Evolutionary conservation across 1,140 invertebrate species (phyloP).

Genomic region (Vanessa atalanta): DNA sequence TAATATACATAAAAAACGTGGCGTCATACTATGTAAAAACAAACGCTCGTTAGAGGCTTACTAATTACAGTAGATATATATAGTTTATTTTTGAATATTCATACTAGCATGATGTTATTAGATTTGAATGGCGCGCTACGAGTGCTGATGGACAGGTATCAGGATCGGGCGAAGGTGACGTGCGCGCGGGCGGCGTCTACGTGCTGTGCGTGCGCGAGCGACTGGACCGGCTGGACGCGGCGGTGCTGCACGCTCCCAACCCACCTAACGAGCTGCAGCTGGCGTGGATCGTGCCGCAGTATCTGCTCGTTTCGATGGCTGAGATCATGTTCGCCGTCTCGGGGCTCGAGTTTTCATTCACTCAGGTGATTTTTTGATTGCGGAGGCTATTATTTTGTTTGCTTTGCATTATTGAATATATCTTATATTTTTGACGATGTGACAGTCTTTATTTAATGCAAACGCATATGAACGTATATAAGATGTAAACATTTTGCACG

Average conservation of each 20-base stretch:
- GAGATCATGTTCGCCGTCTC: slow-evolving; percentile 95
- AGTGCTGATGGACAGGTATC: slow-evolving; percentile 55
- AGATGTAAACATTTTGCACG: too few relatives aligned
- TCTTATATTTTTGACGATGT: too few relatives aligned
- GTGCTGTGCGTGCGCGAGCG: slow-evolving; percentile 63
- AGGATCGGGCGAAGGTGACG: slow-evolving; percentile 55
- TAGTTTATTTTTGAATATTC: too few relatives aligned
- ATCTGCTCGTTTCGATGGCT: slow-evolving; percentile 91
- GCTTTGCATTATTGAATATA: too few relatives aligned
- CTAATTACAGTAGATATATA: too few relatives aligned
- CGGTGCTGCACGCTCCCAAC: slow-evolving; percentile 80
- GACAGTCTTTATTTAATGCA: too few relatives aligned
- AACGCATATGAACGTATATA: too few relatives aligned
- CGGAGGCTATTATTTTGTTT: too few relatives aligned
- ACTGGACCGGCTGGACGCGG: slow-evolving; percentile 59
- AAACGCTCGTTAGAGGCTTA: too few relatives aligned
- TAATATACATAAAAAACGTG: too few relatives aligned
- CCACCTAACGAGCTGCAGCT: slow-evolving; percentile 88
- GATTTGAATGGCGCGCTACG: slow-evolving; percentile 60
- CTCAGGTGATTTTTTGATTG: slow-evolving; percentile 81
- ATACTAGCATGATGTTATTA: slow-evolving; percentile 20
- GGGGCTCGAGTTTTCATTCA: slow-evolving; percentile 95
- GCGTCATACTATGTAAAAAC: too few relatives aligned
- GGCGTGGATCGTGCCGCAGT: slow-evolving; percentile 93
- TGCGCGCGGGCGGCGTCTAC: slow-evolving; percentile 67